Conservation (phyloP, 2,888 invertebrate species). For the Alitta virens region DNA sequence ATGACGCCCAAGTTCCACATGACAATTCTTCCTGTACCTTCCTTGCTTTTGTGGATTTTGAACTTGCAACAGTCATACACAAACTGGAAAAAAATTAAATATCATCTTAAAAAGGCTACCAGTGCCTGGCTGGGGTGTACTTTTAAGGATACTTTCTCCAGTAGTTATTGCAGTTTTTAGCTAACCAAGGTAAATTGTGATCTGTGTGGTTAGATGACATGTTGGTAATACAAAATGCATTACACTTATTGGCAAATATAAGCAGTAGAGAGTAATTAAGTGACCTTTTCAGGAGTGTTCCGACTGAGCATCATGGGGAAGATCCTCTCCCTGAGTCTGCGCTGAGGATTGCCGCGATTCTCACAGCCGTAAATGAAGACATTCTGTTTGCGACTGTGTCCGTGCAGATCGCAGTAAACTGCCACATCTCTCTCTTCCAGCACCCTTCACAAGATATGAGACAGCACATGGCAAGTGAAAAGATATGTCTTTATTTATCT, state of each 20-base stretch:
- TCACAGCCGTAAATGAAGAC: conserved; percentile 58
- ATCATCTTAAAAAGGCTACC: no score
- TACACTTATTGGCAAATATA: no score
- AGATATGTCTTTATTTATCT: no score
- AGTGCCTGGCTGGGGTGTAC: no score
- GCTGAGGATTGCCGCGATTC: conserved; percentile 66
- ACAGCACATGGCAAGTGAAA: no score
- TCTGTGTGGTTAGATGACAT: no score
- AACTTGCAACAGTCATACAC: conserved; percentile 93
- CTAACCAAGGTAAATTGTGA: no score
- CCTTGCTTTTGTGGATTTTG: conserved; percentile 87
- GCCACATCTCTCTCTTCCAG: conserved; percentile 52
- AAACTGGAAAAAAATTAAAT: conserved; percentile 65
- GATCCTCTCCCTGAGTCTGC: conserved; percentile 83
- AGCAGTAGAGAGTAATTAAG: no score
- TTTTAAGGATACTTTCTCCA: no score
- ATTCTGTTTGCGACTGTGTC: conserved; percentile 56
- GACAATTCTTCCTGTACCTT: conserved; percentile 90
- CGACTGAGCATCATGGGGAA: conserved; percentile 81
- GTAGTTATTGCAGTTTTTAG: no score
- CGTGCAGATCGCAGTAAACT: conserved; percentile 56
- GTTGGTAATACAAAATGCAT: no score
- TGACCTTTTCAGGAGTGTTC: conserved; percentile 53
- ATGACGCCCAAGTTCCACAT: conserved; percentile 93
- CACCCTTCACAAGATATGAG: no score